phyloP scores from a whole-genome alignment of 2,797 vertebrate species.

The Momotus momota region DNA sequence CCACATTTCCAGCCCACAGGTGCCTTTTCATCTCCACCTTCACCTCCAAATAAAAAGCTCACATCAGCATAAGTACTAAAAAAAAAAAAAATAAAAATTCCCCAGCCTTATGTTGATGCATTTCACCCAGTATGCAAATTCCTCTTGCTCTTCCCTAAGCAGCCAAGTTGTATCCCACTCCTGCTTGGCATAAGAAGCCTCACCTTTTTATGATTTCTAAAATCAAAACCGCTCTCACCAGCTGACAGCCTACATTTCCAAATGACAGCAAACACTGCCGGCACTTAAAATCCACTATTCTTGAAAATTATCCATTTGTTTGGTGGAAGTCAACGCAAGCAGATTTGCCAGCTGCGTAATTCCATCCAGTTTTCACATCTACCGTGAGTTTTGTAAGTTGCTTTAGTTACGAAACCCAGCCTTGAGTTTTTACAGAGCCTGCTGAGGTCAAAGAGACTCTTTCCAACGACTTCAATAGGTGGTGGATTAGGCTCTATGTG shows the following conservation, averaged over 20 bases:
- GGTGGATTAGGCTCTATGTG: not conserved
- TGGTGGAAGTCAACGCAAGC: not conserved
- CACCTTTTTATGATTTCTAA: not conserved
- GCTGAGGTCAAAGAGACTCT: not conserved
- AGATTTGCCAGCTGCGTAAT: constrained; percentile 3
- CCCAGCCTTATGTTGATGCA: not conserved
- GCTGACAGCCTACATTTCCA: not conserved
- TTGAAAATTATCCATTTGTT: not conserved
- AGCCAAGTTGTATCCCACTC: not conserved
- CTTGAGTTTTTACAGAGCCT: not conserved
- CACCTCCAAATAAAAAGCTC: not conserved
- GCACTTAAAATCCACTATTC: not conserved
- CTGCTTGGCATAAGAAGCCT: not conserved
- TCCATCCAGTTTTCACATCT: not conserved
- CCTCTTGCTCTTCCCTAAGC: not conserved
- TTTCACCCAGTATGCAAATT: not conserved
- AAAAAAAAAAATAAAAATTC: not conserved
- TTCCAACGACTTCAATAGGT: not conserved
- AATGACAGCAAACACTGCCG: not conserved
- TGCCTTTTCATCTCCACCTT: not conserved
- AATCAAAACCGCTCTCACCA: not conserved
- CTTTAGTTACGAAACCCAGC: not conserved
- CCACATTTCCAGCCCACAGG: not conserved
- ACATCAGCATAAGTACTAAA: not conserved
- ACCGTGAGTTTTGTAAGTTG: not conserved